These are phyloP conservation scores for Acromyrmex echinatior DNA, from an alignment of 1,140 invertebrate species.

Conservation along the genomic window DNA sequence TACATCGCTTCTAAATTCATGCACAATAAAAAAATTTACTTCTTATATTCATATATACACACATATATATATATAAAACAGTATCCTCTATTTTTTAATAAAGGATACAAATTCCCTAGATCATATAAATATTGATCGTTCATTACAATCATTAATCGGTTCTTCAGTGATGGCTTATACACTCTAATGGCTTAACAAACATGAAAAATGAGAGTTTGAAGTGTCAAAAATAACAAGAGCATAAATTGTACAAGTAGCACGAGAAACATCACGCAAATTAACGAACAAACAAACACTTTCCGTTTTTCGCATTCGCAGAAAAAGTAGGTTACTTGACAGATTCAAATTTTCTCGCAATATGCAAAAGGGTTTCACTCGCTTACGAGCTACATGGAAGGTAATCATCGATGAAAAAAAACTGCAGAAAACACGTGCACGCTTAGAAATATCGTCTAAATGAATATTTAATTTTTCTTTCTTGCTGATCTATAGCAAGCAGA, in stretches of 20 bases:
- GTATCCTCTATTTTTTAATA: neutral
- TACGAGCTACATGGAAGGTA: neutral
- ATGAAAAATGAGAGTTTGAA: neutral
- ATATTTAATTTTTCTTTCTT: neutral
- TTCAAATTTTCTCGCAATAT: constrained; percentile 28
- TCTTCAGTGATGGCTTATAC: neutral
- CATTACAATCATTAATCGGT: neutral
- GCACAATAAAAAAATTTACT: no score
- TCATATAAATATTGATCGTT: neutral
- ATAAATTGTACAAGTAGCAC: neutral
- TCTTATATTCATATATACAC: no score
- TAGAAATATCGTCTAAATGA: neutral
- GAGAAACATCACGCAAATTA: constrained; percentile 5
- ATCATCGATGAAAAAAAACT: constrained; percentile 5
- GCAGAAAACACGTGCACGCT: neutral
- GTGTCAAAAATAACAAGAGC: neutral
- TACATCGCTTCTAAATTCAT: no score
- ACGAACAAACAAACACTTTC: neutral
- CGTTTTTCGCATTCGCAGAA: neutral
- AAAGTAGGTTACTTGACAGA: constrained; percentile 24
- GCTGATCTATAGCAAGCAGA: neutral
- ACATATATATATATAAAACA: no score
- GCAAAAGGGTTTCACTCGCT: constrained; percentile 24
- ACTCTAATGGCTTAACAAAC: neutral
- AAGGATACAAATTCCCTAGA: neutral